Conservation (phyloP, 2,797 vertebrate genomes). For the Chanos chanos region DNA sequence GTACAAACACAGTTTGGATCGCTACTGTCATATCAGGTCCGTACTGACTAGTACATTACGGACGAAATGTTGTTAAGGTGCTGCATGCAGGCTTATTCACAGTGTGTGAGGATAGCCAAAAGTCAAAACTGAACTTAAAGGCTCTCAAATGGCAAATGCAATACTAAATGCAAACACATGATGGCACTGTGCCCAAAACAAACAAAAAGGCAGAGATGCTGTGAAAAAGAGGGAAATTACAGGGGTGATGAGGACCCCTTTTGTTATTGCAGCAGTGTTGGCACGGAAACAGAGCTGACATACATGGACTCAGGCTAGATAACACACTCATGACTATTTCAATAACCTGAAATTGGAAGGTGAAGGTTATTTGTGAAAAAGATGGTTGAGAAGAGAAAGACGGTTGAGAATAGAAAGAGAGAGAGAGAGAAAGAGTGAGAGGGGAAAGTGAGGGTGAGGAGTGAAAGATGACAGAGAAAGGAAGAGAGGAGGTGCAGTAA, state of each 20-base stretch:
- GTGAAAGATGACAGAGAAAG: neutral
- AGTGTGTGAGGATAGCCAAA: slow-evolving; percentile 4
- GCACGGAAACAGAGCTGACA: neutral
- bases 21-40: no score
- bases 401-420: neutral
- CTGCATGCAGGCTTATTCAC: slow-evolving; percentile 1
- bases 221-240: neutral
- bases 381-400: neutral
- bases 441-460: neutral
- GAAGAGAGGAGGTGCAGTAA: neutral
- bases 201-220: neutral
- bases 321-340: no score
- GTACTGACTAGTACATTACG: no score
- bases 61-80: no score
- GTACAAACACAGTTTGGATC: no score
- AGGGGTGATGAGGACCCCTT: neutral
- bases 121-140: neutral
- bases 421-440: neutral
- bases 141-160: neutral
- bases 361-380: neutral
- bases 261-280: neutral
- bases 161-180: slow-evolving; percentile 24
- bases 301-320: no score
- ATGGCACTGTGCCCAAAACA: slow-evolving; percentile 34
- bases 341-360: neutral